phyloP scores from a whole-genome alignment of 2,113 vertebrate genomes.

The Azemiops feae region DNA sequence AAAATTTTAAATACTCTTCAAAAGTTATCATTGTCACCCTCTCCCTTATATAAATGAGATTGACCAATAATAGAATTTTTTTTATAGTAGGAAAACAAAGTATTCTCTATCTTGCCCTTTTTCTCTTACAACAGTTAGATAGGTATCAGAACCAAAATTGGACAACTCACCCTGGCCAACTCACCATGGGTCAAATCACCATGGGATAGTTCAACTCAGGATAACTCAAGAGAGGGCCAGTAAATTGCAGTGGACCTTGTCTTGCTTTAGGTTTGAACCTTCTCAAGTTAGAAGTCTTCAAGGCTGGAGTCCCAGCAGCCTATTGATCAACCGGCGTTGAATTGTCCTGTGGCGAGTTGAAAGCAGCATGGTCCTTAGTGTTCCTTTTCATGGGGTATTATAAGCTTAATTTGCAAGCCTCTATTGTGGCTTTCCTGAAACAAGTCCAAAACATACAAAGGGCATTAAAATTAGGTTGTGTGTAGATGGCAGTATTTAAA shows the following conservation, averaged over 20 bases:
- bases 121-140: background rate
- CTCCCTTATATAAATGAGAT: background rate
- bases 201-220: background rate
- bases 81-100: background rate
- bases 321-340: background rate
- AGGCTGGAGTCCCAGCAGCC: background rate
- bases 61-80: background rate
- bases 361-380: background rate
- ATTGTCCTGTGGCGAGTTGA: background rate
- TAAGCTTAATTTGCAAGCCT: background rate
- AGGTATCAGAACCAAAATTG: background rate
- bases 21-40: background rate
- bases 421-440: background rate
- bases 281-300: background rate
- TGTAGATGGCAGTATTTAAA: background rate
- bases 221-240: background rate
- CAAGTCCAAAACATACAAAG: background rate
- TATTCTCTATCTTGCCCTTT: background rate
- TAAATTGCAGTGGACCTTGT: background rate
- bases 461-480: background rate
- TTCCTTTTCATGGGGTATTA: background rate
- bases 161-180: background rate
- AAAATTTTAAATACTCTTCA: background rate
- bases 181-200: too few species aligned
- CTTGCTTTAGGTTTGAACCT: background rate